A percentile compares a stretch with the other conserved stretches of the same genome.
These are phyloP conservation scores for Lagria hirta DNA, from an alignment of 2,888 invertebrate genomes.

Conservation along the genomic window DNA sequence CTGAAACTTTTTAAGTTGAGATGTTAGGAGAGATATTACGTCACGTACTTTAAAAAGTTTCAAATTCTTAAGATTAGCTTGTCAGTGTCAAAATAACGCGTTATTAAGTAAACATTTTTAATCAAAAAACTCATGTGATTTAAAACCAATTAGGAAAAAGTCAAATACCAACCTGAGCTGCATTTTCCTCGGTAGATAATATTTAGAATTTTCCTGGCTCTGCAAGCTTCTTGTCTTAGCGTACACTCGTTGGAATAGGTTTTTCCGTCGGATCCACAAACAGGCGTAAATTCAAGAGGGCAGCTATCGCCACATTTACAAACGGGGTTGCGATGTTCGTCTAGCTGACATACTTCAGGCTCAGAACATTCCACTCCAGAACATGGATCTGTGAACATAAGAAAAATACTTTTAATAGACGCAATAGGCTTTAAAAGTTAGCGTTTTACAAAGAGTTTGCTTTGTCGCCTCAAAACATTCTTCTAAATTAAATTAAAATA, in stretches of 20 bases:
- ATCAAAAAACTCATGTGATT: too few relatives aligned
- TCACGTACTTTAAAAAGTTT: too few relatives aligned
- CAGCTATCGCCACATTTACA: constrained; percentile 81
- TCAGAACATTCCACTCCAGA: constrained; percentile 73
- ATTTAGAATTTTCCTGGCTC: constrained; percentile 68
- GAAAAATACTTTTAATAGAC: constrained; percentile 1
- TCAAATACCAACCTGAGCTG: constrained; percentile 64
- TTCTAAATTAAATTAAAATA: too few relatives aligned
- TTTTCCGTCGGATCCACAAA: constrained; percentile 78
- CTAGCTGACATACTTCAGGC: constrained; percentile 81
- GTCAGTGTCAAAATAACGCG: too few relatives aligned
- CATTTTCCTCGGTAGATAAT: constrained; percentile 83
- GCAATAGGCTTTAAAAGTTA: not conserved
- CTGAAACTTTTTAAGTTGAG: too few relatives aligned
- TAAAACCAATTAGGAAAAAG: constrained; percentile 9
- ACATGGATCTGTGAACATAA: constrained; percentile 74
- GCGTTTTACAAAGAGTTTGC: too few relatives aligned
- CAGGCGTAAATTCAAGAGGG: constrained; percentile 71
- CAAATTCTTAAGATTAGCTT: too few relatives aligned
- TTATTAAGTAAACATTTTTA: too few relatives aligned
- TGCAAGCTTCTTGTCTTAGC: constrained; percentile 78
- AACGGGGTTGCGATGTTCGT: constrained; percentile 72
- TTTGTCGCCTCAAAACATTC: too few relatives aligned
- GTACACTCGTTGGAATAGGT: constrained; percentile 85
- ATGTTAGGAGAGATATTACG: too few relatives aligned